Base-by-base conservation (phyloP, 2,888 invertebrate genomes). In the Criorhina ranunculi region DNA sequence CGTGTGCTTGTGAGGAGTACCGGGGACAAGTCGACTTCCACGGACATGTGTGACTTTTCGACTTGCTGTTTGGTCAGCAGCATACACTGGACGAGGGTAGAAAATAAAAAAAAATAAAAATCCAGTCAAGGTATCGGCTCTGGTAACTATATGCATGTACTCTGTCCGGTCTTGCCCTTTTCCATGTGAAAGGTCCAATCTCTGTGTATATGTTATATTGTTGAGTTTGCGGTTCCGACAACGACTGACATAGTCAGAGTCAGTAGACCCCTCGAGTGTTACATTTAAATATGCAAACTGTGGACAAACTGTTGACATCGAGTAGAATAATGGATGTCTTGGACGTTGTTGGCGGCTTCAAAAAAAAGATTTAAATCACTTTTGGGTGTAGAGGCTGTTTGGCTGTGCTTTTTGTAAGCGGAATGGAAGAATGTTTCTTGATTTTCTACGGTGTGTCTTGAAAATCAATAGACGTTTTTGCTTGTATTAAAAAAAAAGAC, bases 261-360 rank as follows among this genome's bases (percentile, higher is more conserved):
- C 37, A 59, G 72, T 57, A 53, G 69, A 62, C 53, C 57, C 69
- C 75, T 76, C 60, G 85, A 80, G 85, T 85, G 85, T 85, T 80
- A 85, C 75, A 85, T 85, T 85, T 85, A 80, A 85, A 85, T 85
- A 85, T 85, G 85, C 85, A 85, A 85, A 85, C 80, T 85, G 80
- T 80, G 76, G 85, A 85, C 85, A 85, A 85, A 85, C 85, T 85
- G 85, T 85, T 85, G 85, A 85, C 85, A 85, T 85, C 80, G 75
- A 75, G 62, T 75, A 64, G 66, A 80, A 85, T 85, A 85, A 85
- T 85, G 85, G 64, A 80, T 59, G 51, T 85, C 80, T 85, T 80
- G 75, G 59, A 66, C 70, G 51, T 33, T 80, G 66, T 42, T 72
- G 59, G 73, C 75, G 73, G 66, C 62, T 83, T 55, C 19, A 57